phyloP scores from a whole-genome alignment of 2,888 invertebrate genomes.

The Aporophyla nigra region DNA sequence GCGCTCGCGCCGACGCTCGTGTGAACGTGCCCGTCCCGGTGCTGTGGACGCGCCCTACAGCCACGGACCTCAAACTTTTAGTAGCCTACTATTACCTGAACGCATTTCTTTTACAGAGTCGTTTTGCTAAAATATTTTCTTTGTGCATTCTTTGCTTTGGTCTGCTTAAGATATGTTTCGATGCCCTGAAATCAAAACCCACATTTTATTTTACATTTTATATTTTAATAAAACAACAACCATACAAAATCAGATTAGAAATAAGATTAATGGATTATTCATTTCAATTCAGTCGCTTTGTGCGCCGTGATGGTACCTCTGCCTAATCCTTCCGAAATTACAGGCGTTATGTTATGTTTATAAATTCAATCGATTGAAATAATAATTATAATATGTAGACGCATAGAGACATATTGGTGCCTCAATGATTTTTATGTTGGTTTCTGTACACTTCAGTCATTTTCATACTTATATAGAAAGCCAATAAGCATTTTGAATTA shows the following conservation, averaged over 20 bases:
- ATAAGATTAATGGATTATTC: background rate
- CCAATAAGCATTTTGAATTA: background rate
- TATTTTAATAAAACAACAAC: background rate
- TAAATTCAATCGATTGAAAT: background rate
- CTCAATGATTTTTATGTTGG: background rate
- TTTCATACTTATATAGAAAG: background rate
- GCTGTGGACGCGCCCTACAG: background rate
- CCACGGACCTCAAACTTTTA: background rate
- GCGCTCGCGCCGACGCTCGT: conserved; percentile 61
- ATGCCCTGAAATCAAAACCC: background rate
- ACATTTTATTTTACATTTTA: background rate
- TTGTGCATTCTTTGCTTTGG: background rate
- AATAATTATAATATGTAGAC: background rate
- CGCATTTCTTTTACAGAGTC: background rate
- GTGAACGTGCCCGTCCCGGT: conserved; percentile 10
- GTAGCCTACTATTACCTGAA: background rate
- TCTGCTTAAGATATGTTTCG: background rate
- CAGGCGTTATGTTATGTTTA: too few species aligned
- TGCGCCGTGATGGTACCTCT: too few species aligned
- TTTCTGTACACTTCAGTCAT: background rate
- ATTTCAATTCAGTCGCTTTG: background rate
- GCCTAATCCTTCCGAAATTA: too few species aligned
- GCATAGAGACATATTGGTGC: background rate
- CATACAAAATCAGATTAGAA: background rate
- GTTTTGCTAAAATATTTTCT: background rate